Evolutionary conservation across 2,888 invertebrate species (phyloP).

Genomic region (Plebejus anna): DNA sequence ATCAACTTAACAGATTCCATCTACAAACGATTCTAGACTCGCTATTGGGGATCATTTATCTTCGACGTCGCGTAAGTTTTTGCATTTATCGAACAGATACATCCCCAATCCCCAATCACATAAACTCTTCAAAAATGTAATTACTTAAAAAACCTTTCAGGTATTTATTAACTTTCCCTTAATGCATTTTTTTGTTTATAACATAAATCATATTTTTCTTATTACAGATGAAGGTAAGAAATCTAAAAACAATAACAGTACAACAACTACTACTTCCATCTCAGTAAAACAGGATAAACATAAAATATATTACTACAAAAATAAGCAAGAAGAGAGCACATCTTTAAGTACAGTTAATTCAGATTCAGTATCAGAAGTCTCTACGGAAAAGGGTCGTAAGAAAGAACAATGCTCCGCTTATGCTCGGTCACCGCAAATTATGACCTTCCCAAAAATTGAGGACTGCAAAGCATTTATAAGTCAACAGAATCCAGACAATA

Average conservation of each 20-base stretch:
- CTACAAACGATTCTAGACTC: slow-evolving; percentile 58
- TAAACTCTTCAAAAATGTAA: too few species aligned
- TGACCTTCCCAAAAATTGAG: slow-evolving; percentile 54
- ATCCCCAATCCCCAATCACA: too few species aligned
- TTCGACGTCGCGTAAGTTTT: slow-evolving; percentile 56
- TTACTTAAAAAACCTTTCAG: too few species aligned
- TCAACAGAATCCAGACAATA: slow-evolving; percentile 50
- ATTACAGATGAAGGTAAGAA: background rate
- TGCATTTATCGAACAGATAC: background rate
- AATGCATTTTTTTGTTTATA: background rate
- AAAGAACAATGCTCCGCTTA: slow-evolving; percentile 61
- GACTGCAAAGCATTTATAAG: slow-evolving; percentile 45
- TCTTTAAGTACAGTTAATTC: slow-evolving; percentile 49
- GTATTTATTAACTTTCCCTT: too few species aligned
- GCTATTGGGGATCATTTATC: slow-evolving; percentile 67
- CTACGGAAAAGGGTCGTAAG: slow-evolving; percentile 47
- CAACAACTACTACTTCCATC: slow-evolving; percentile 30
- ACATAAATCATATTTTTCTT: background rate
- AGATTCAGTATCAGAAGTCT: slow-evolving; percentile 39
- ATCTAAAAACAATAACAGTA: slow-evolving; percentile 36
- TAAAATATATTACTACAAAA: slow-evolving; percentile 44
- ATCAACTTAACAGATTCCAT: slow-evolving; percentile 51
- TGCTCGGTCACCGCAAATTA: slow-evolving; percentile 51
- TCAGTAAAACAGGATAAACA: background rate
- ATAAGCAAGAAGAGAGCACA: slow-evolving; percentile 36